A percentile compares a stretch with the other conserved stretches of the same genome.
phyloP scores from a whole-genome alignment of 2,888 invertebrate species.

The Hypolimnas misippus region DNA sequence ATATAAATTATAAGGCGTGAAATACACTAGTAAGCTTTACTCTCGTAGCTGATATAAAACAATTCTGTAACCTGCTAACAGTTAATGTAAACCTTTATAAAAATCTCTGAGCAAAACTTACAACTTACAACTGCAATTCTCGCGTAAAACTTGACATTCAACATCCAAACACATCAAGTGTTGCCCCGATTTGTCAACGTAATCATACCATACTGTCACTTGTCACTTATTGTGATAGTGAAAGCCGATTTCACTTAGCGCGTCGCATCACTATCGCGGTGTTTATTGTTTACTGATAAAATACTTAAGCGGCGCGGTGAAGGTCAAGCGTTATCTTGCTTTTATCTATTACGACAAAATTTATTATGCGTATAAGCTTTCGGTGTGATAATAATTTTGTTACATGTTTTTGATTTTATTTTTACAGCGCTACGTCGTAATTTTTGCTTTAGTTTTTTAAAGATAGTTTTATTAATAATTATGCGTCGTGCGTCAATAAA shows the following conservation, averaged over 20 bases:
- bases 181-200: constrained; percentile 35
- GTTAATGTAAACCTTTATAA: too few relatives aligned
- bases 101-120: too few relatives aligned
- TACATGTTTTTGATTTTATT: constrained; percentile 15
- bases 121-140: too few relatives aligned
- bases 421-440: background rate
- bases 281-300: constrained; percentile 62
- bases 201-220: constrained; percentile 30
- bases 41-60: too few relatives aligned
- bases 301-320: constrained; percentile 55
- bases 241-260: constrained; percentile 48
- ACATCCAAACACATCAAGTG: constrained; percentile 11
- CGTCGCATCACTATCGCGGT: constrained; percentile 49
- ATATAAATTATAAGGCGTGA: too few relatives aligned
- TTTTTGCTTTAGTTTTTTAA: background rate
- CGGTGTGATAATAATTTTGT: constrained; percentile 26
- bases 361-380: constrained; percentile 34
- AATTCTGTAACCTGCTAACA: too few relatives aligned
- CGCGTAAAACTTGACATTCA: too few relatives aligned
- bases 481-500: too few relatives aligned
- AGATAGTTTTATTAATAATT: too few relatives aligned
- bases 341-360: constrained; percentile 40
- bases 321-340: constrained; percentile 64
- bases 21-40: too few relatives aligned
- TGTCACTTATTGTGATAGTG: constrained; percentile 48